A percentile compares a stretch with the other conserved stretches of the same genome.
These are phyloP conservation scores for Cosmia pyralina DNA, from an alignment of 2,888 invertebrate genomes.

Conservation along the genomic window DNA sequence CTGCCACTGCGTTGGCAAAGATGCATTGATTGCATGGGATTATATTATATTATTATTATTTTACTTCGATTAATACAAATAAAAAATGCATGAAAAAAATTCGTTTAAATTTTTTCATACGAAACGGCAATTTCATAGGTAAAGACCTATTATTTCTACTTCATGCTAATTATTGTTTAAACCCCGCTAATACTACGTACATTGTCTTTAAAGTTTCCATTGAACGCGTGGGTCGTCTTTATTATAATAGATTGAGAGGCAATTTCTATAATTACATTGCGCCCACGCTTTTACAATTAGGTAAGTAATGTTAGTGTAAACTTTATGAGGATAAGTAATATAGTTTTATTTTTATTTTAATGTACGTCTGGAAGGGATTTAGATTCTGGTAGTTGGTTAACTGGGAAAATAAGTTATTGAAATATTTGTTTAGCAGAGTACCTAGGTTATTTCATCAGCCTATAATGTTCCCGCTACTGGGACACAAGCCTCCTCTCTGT, in stretches of 20 bases:
- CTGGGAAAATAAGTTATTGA: not conserved
- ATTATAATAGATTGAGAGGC: not conserved
- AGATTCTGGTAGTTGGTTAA: not conserved
- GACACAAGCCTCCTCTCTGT: no score
- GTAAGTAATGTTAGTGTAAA: not conserved
- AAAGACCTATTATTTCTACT: no score
- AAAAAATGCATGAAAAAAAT: no score
- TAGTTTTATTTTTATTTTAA: conserved; percentile 9
- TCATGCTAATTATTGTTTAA: not conserved
- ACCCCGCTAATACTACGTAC: not conserved
- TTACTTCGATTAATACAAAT: no score
- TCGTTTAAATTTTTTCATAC: no score
- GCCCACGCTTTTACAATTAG: not conserved
- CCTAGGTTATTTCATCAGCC: no score
- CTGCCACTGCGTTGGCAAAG: no score
- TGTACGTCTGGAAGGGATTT: not conserved
- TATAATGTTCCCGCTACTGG: no score
- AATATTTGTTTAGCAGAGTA: not conserved
- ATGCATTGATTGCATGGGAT: no score
- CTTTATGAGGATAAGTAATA: no score
- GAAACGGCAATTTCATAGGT: no score
- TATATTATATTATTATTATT: no score
- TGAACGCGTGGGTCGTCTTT: not conserved
- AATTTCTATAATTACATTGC: not conserved
- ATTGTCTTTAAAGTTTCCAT: not conserved